Evolutionary conservation across 2,888 invertebrate genomes (phyloP), one percentile per base, ranked within the genome.

Genomic region (Pristionchus fissidentatus): DNA sequence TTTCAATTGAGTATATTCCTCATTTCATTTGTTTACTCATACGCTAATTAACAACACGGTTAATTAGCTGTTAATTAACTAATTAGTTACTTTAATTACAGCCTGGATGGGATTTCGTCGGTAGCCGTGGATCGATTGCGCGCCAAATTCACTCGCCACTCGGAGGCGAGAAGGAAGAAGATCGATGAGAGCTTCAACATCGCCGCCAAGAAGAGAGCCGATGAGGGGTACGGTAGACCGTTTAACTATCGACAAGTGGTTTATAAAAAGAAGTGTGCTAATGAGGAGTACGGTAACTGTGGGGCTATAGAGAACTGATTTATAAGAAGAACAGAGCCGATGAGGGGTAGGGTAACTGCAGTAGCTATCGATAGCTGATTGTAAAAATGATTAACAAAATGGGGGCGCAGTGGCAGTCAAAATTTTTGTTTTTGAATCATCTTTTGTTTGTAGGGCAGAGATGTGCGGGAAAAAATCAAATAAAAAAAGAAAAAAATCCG

Each of bases 171-270:
- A 32, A n/a, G 52, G 81, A 81, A 49, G 62, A 60, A 62, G 60
- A 81, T 81, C 60, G 81, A 81, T 62, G 81, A 81, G 81, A 62
- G 62, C 66, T 81, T 81, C 66, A 81, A 81, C 66, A 81, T 81
- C 81, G 52, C 52, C 7, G 81, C 81, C 13, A 60, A 55, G 66
- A 81, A 62, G 66, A 60, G 43, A 26, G 35, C 38, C 62, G 81
- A 81, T 55, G 49, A 46, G 10, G 75, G 75, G 49, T 52, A 75
- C 49, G 75, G 70, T 41, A 70, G 41, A 22, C 13, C 43, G 8
- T n/a, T n/a, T n/a, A 49, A 49, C 52, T 19, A 49, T 49, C 52
- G 10, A 49, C 52, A 49, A 19, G 10, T 19, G 19, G 52, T n/a
- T n/a, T n/a, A n/a, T n/a, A n/a, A n/a, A n/a, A n/a, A n/a, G n/a